Conservation (phyloP, 2,888 invertebrate genomes). For the Cheilosia variabilis region DNA sequence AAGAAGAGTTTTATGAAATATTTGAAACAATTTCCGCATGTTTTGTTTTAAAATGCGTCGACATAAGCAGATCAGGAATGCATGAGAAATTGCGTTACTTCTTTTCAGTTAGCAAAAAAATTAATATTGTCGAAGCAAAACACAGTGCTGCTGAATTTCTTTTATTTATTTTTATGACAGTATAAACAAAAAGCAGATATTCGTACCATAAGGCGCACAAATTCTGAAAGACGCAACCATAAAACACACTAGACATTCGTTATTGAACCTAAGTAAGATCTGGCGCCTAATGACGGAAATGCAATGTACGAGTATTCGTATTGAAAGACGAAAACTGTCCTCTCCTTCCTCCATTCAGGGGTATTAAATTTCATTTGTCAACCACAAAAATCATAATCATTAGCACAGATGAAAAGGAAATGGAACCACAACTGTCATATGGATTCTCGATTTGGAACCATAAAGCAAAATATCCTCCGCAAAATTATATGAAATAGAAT, state of each 20-base stretch:
- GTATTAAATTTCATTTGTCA: slow-evolving; percentile 73
- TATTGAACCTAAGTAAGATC: neutral
- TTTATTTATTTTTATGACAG: too few species aligned
- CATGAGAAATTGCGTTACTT: too few species aligned
- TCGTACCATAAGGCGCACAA: too few species aligned
- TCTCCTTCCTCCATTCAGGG: slow-evolving; percentile 17
- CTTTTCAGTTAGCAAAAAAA: too few species aligned
- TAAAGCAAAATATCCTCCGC: slow-evolving; percentile 20
- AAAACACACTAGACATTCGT: neutral
- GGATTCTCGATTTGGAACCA: slow-evolving; percentile 15
- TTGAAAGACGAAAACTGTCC: slow-evolving; percentile 17
- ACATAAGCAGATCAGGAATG: too few species aligned
- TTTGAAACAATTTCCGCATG: too few species aligned
- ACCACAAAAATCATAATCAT: slow-evolving; percentile 74
- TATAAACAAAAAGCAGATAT: too few species aligned
- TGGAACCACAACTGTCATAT: slow-evolving; percentile 45
- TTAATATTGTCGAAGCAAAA: too few species aligned
- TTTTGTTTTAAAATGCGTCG: too few species aligned
- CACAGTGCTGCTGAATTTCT: too few species aligned
- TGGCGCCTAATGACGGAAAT: slow-evolving; percentile 67
- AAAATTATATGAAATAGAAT: slow-evolving; percentile 54
- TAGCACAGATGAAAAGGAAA: slow-evolving; percentile 60
- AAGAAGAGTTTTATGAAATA: too few species aligned
- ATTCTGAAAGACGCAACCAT: too few species aligned
- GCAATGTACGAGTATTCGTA: neutral